A percentile compares a stretch with the other conserved stretches of the same genome.
Evolutionary conservation across 2,113 vertebrate species (phyloP).

Genomic region (Apeltes quadracus): DNA sequence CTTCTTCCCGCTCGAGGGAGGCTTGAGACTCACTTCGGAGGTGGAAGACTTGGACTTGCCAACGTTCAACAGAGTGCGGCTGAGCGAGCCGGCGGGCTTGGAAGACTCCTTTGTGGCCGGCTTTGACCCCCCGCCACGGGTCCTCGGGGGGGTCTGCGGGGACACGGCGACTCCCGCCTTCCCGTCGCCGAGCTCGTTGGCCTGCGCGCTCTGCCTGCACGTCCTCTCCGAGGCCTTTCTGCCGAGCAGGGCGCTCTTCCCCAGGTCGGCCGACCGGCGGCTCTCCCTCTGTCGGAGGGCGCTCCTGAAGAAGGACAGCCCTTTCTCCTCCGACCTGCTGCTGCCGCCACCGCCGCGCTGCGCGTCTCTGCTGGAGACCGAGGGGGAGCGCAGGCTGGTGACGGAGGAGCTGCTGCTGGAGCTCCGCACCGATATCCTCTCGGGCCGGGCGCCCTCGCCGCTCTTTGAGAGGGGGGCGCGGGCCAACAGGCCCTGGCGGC

Average conservation of each 20-base stretch:
- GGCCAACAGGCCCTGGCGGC: constrained; percentile 76
- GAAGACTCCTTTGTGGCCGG: constrained; percentile 79
- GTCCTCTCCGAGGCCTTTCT: constrained; percentile 85
- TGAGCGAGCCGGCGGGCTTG: constrained; percentile 83
- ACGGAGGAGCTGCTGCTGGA: constrained; percentile 89
- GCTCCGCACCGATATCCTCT: constrained; percentile 85
- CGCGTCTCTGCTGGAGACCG: constrained; percentile 76
- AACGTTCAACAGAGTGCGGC: constrained; percentile 86
- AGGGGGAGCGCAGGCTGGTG: constrained; percentile 91
- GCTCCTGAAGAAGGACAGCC: constrained; percentile 93
- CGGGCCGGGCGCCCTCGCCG: constrained; percentile 66
- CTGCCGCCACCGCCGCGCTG: no score
- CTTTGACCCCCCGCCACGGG: constrained; percentile 59
- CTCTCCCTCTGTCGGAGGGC: constrained; percentile 95
- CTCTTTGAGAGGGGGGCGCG: constrained; percentile 80
- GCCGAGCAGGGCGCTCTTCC: constrained; percentile 87
- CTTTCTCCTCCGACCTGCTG: constrained; percentile 95
- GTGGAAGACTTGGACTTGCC: constrained; percentile 93
- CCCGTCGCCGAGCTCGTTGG: constrained; percentile 63
- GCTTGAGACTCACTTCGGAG: constrained; percentile 80
- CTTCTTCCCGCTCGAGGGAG: constrained; percentile 84
- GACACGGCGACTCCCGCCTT: constrained; percentile 65
- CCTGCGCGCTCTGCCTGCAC: constrained; percentile 78
- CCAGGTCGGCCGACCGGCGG: constrained; percentile 91
- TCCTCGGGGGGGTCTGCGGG: constrained; percentile 65